Evolutionary conservation across 92 coral and sea anemone species (phyloP), one percentile per base, ranked within the genome.

Genomic region (Umimayanthus kanabou): DNA sequence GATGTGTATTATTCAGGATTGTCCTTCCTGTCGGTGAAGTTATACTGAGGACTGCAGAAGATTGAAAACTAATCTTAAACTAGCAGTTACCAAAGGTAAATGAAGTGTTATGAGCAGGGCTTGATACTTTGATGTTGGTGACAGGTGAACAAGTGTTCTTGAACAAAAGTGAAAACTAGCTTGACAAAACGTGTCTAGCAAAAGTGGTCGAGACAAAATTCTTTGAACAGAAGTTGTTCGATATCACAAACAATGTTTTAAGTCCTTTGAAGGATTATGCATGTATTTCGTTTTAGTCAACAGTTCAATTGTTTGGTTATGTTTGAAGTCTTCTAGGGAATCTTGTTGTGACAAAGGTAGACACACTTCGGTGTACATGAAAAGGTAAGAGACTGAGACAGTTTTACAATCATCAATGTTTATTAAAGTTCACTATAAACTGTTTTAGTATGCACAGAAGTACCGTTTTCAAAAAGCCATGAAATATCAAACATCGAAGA

Each of bases 271-370:
- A 73, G 4, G 77, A 73, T 73, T 22, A 73, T 73, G 77, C 30
- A 73, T 47, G 77, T 73, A 73, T 47, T 73, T 73, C 77, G 42
- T 73, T 73, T 22, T 29, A 29, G 77, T 73, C 77, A 73, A 73
- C 77, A 73, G 37, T 2, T 33, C 37, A 33, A 33, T 2, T 0
- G 77, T 33, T 73, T 73, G 15, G 39, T 45, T 73, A 73, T 73
- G 43, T 73, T 73, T 73, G 47, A 73, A 73, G 77, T 73, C 77
- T 73, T 73, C 42, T 73, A 73, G 77, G 45, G 42, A 73, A 73
- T 47, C 77, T 66, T 66, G 73, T 66, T 26, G 73, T 66, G 16
- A 9, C 55, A 66, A 16, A 9, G 72, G 72, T 16, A 66, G 72
- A 25, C 18, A 3, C 20, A 5, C 23, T 72, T 73, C 29, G 77